A percentile compares a stretch with the other conserved stretches of the same genome.
phyloP scores from a whole-genome alignment of 2,113 vertebrate genomes.

The Vidua chalybeata region DNA sequence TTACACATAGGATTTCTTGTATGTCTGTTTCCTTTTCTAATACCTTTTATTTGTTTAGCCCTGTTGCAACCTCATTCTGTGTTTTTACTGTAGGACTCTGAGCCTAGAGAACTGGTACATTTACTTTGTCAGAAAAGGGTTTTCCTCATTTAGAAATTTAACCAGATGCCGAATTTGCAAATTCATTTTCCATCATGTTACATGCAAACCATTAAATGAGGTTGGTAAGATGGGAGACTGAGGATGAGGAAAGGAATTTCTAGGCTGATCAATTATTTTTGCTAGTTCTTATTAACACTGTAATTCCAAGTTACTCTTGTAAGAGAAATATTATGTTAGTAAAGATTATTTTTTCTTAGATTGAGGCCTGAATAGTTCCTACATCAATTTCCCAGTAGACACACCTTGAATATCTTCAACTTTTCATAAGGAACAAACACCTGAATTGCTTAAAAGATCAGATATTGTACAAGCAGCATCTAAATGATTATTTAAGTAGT shows the following conservation, averaged over 20 bases:
- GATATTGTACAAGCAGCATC: not conserved
- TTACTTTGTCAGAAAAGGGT: not conserved
- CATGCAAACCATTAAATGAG: not conserved
- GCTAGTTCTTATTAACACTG: not conserved
- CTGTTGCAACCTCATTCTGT: not conserved
- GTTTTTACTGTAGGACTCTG: not conserved
- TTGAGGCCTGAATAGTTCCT: not conserved
- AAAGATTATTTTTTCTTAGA: not conserved
- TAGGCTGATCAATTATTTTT: not conserved
- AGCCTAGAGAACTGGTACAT: not conserved
- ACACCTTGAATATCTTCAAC: not conserved
- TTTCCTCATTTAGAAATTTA: not conserved
- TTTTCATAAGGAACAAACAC: not conserved
- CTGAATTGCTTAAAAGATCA: not conserved
- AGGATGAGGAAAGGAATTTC: not conserved
- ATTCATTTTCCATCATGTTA: not conserved
- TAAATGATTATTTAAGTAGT: not conserved
- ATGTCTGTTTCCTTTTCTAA: not conserved
- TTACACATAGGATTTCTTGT: not conserved
- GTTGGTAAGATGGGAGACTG: not conserved
- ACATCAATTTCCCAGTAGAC: not conserved
- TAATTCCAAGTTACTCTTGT: not conserved
- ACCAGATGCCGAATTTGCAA: not conserved
- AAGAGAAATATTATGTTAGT: not conserved
- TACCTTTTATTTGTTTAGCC: not conserved